Percentiles rank a stretch among this genome's conserved stretches.
These are phyloP conservation scores for Drosophila cardini DNA, from an alignment of 1,140 invertebrate genomes.

Conservation along the genomic window DNA sequence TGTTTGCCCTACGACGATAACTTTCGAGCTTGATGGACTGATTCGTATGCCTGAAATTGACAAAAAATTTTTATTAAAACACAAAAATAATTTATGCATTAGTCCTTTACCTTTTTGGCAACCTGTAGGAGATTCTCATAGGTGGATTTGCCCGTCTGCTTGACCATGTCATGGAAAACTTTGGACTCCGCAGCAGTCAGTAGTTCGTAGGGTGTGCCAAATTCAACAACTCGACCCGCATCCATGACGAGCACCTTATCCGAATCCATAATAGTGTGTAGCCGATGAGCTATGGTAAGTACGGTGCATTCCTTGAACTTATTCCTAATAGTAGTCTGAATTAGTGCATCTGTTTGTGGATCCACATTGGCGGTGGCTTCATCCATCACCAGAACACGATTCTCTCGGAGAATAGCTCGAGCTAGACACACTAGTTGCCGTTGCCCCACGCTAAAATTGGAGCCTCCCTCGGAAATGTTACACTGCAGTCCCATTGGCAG, in stretches of 20 bases:
- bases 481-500: slow-evolving; percentile 88
- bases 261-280: slow-evolving; percentile 89
- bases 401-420: slow-evolving; percentile 89
- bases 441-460: slow-evolving; percentile 91
- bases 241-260: slow-evolving; percentile 92
- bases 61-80: background rate
- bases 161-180: slow-evolving; percentile 81
- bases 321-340: slow-evolving; percentile 88
- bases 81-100: background rate
- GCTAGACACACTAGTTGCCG: slow-evolving; percentile 90
- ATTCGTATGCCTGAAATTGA: slow-evolving; percentile 39
- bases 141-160: slow-evolving; percentile 85
- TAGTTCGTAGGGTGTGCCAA: slow-evolving; percentile 87
- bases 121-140: slow-evolving; percentile 87
- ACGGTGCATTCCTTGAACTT: too few species aligned
- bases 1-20: slow-evolving; percentile 19
- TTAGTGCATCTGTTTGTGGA: slow-evolving; percentile 86
- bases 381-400: slow-evolving; percentile 88
- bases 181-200: slow-evolving; percentile 74
- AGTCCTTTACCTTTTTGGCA: slow-evolving; percentile 86
- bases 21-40: slow-evolving; percentile 16
- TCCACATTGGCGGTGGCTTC: slow-evolving; percentile 88
- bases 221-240: slow-evolving; percentile 86
- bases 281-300: slow-evolving; percentile 92
- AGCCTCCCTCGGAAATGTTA: slow-evolving; percentile 89